Conservation (phyloP, 1,140 invertebrate genomes). For the Gryon sp. region DNA sequence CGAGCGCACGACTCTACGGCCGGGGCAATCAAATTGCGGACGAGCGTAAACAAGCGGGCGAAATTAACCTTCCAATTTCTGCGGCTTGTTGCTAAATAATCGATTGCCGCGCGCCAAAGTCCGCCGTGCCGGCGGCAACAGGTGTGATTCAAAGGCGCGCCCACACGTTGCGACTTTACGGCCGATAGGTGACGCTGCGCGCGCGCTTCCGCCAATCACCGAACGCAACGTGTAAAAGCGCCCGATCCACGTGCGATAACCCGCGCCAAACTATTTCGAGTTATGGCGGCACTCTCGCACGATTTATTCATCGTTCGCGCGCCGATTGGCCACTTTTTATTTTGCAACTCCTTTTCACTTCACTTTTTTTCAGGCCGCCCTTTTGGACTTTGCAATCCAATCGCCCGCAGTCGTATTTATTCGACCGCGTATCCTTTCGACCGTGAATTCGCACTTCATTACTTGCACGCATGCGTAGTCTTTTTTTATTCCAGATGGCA, state of each 20-base stretch:
- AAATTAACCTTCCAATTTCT: conserved; percentile 77
- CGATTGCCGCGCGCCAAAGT: conserved; percentile 71
- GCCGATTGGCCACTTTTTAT: conserved; percentile 42
- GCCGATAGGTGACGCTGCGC: conserved; percentile 1
- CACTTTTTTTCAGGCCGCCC: neutral
- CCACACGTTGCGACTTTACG: conserved; percentile 65
- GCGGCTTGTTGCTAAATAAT: conserved; percentile 77
- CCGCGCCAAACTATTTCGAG: conserved; percentile 72
- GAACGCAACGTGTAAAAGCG: conserved; percentile 65
- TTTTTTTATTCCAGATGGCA: conserved; percentile 16
- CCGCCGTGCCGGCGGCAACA: conserved; percentile 69
- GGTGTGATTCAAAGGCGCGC: conserved; percentile 63
- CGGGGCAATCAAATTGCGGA: conserved; percentile 70
- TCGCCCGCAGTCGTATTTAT: conserved; percentile 33
- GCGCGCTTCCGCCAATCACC: conserved; percentile 7
- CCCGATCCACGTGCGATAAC: conserved; percentile 70
- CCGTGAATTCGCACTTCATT: conserved; percentile 45
- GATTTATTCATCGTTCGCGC: conserved; percentile 63
- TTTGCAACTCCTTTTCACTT: conserved; percentile 20
- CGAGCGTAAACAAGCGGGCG: conserved; percentile 72
- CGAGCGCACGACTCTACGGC: conserved; percentile 48
- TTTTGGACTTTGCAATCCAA: conserved; percentile 13
- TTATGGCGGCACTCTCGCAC: conserved; percentile 63
- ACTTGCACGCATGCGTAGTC: conserved; percentile 36
- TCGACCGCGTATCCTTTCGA: conserved; percentile 5